Percentiles rank a stretch among this genome's conserved stretches.
Evolutionary conservation across 2,113 vertebrate species (phyloP).

Genomic region (Capreolus pygargus): DNA sequence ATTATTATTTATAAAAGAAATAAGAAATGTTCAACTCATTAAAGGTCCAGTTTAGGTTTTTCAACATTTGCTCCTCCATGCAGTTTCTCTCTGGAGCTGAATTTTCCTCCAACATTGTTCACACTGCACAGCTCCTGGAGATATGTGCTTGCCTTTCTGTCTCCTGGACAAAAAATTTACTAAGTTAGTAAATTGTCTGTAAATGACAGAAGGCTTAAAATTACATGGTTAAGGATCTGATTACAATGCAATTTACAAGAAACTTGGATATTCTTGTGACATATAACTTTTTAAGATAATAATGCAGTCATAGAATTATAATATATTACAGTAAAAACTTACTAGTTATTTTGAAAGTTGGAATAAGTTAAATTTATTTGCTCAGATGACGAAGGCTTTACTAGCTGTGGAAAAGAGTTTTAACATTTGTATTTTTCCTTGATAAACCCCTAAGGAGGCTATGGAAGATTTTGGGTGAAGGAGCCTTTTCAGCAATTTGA

Average conservation of each 20-base stretch:
- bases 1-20: not conserved
- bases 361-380: not conserved
- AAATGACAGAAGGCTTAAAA: not conserved
- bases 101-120: not conserved
- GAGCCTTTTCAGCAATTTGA: not conserved
- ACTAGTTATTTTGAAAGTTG: not conserved
- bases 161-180: not conserved
- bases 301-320: not conserved
- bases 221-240: not conserved
- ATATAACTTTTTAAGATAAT: not conserved
- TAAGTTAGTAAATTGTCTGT: not conserved
- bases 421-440: not conserved
- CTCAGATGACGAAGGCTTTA: not conserved
- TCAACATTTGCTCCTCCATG: not conserved
- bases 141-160: not conserved
- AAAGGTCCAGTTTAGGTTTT: not conserved
- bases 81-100: not conserved
- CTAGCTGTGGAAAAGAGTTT: not conserved
- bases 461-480: not conserved
- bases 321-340: not conserved
- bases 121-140: not conserved
- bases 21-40: not conserved
- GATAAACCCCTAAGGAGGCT: not conserved
- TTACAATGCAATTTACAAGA: not conserved
- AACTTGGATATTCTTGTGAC: not conserved